These are phyloP conservation scores for Leptopilina syphax DNA, from an alignment of 2,888 invertebrate genomes.

Conservation along the genomic window DNA sequence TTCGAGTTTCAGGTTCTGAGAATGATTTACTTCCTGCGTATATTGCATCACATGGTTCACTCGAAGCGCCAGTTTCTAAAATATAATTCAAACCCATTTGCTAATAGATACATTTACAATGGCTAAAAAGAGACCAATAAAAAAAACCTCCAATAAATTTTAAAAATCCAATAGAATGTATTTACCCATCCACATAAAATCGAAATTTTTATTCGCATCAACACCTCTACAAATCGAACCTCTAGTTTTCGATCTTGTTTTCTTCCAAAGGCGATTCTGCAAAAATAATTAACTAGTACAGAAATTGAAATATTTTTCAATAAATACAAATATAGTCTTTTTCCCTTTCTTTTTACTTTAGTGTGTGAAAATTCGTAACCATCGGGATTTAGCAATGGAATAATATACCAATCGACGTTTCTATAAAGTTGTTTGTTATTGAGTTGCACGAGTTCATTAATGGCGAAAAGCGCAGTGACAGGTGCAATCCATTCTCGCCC, in stretches of 20 bases:
- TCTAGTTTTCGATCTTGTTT: constrained; percentile 79
- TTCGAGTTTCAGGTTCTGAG: constrained; percentile 83
- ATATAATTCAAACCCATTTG: background rate
- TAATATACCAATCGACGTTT: constrained; percentile 82
- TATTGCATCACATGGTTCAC: constrained; percentile 79
- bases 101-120: too few relatives aligned
- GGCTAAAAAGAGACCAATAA: background rate
- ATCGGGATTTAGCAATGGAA: constrained; percentile 85
- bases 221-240: constrained; percentile 81
- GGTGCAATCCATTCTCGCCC: constrained; percentile 85
- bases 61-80: constrained; percentile 69
- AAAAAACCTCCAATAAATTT: too few relatives aligned
- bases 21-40: constrained; percentile 82
- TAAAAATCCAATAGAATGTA: too few relatives aligned
- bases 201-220: constrained; percentile 88
- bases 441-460: constrained; percentile 80
- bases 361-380: constrained; percentile 82
- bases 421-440: constrained; percentile 79
- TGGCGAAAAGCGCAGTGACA: constrained; percentile 80
- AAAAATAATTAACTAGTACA: constrained; percentile 53
- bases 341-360: constrained; percentile 56
- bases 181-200: constrained; percentile 83
- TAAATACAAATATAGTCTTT: too few relatives aligned
- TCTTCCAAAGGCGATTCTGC: constrained; percentile 84
- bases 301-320: background rate